Evolutionary conservation across 30 jellyfish, hydroid and myxozoan species (phyloP).

Genomic region (Nemopilema nomurai): DNA sequence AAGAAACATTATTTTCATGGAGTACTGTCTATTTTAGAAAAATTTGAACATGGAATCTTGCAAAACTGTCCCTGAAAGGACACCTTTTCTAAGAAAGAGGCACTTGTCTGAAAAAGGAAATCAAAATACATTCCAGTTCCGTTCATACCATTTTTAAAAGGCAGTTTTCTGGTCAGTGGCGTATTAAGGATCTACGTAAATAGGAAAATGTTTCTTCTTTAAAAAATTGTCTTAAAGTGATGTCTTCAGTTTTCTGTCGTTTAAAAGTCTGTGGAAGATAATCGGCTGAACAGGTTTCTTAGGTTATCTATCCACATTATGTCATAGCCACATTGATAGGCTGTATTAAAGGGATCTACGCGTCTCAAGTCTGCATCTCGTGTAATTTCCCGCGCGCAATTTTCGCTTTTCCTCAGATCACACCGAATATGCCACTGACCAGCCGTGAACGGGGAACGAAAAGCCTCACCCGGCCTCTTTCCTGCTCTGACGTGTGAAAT

Average conservation of each 20-base stretch:
- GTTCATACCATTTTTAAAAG: not conserved
- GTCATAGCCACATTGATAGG: too few species aligned
- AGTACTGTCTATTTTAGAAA: too few species aligned
- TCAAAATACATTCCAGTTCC: not conserved
- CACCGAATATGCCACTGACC: slow-evolving; percentile 39
- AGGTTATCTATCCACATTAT: too few species aligned
- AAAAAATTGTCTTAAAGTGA: too few species aligned
- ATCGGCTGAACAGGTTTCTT: too few species aligned
- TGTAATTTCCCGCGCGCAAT: not conserved
- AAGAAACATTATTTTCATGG: too few species aligned
- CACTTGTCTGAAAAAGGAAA: not conserved
- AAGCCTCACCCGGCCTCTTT: slow-evolving; percentile 77
- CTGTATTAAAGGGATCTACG: too few species aligned
- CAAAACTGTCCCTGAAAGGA: not conserved
- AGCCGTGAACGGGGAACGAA: not conserved
- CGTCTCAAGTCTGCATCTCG: not conserved
- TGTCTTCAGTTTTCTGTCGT: too few species aligned
- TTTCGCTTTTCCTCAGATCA: not conserved
- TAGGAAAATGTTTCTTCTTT: too few species aligned
- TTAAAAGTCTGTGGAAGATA: too few species aligned
- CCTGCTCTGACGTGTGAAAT: slow-evolving; percentile 97
- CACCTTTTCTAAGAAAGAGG: not conserved
- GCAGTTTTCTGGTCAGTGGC: slow-evolving; percentile 6
- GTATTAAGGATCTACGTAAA: not conserved
- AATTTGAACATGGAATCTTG: too few species aligned